Evolutionary conservation across 1,140 invertebrate species (phyloP).

Genomic region (Drosophila melanogaster): Release_6_plus_ISO1_MT NT_033777.3:27490001-27490500

Average conservation of each 20-base stretch:
- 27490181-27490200: conserved; percentile 5
- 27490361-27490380: conserved; percentile 53
- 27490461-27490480: conserved; percentile 36
- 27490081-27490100: conserved; percentile 61
- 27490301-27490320: conserved; percentile 10
- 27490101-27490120: conserved; percentile 36
- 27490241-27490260: conserved; percentile 40
- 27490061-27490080: conserved; percentile 67
- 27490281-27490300: conserved; percentile 23
- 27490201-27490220: conserved; percentile 1
- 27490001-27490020: conserved; percentile 5
- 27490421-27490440: conserved; percentile 34
- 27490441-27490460: conserved; percentile 38
- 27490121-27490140: conserved; percentile 45
- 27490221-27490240: conserved; percentile 18
- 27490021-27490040: conserved; percentile 25
- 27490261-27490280: conserved; percentile 47
- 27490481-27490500: conserved; percentile 49
- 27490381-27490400: conserved; percentile 39
- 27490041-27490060: conserved; percentile 47
- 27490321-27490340: conserved; percentile 4
- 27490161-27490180: conserved; percentile 44
- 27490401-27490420: conserved; percentile 4
- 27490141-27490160: not conserved
- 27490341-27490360: conserved; percentile 17